Base-by-base conservation (phyloP, 2,888 invertebrate species). In the Scaeva pyrastri region DNA sequence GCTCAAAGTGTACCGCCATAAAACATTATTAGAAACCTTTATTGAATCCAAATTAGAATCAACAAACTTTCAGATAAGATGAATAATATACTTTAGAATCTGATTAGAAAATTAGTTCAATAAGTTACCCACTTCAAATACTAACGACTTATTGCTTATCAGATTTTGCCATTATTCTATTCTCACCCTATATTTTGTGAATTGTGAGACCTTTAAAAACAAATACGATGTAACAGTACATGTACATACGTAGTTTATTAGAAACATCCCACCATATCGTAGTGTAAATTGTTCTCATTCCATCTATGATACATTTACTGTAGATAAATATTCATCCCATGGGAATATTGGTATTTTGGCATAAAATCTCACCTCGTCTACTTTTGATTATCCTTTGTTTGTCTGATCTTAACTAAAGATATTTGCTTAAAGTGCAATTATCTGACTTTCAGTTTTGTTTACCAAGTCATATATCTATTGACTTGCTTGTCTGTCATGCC, bases 391-490 rank as follows among this genome's bases (percentile, higher is more conserved):
- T 21, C 60, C 60, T 36, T 64, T 76, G 66, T 75, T 80, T 80
- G 52, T 45, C 68, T 26, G 41, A 80, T 72, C 66, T 60, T 52
- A 64, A 71, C 80, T 70, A 41, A 70, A 39, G 73, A 68, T 85
- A 56, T 85, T 81, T 85, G 85, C 82, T 74, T 75, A 83, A 78
- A 83, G 83, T 78, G 79, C 75, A 87, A 87, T 87, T 87, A 87
- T 87, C 48, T 72, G 82, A 82, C 78, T 87, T 76, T 75, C 52
- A 68, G 71, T 72, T 79, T 71, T 75, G 72, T 87, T 87, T 83
- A 55, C 21, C 19, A 39, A 48, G 60, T 70, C 83, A 39, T 39
- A 60, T 14, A 60, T 19, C 19, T 39, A 62, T 52, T 3, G 8
- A 39, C 39, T 76, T 31, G 45, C 55, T 62, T 73, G 70, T 48